Evolutionary conservation across 1,140 invertebrate species (phyloP), one percentile per base, ranked within the genome.

Genomic region (Ceratina japonica): DNA sequence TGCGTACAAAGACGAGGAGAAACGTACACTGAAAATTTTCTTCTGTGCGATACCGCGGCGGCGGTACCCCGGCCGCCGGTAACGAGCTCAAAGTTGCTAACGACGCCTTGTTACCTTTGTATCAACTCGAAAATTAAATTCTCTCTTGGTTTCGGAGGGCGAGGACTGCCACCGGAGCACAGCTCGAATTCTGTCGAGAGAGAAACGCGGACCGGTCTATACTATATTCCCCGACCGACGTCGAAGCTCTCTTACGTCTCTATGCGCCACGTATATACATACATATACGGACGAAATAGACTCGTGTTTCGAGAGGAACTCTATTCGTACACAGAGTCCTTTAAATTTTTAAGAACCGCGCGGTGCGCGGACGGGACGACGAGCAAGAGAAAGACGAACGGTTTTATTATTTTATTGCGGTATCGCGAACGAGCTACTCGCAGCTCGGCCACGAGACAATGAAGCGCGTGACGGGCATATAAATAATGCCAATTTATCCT

Each of bases 401-500:
- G 70, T 80, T 86, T 87, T 86, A 87, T 87, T 86, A 83, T 83
- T 86, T 86, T 86, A 84, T 83, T 87, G 79, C 77, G 27, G 66
- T 75, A 75, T 70, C 68, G 79, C 70, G 71, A 68, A 81, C 71
- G 63, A 82, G 76, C 80, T 86, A 81, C 79, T 80, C 75, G 15
- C 51, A n/a, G 81, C 75, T 69, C 75, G 70, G 69, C 63, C 74
- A 77, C 86, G 84, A 87, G 87, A 89, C 88, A 89, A 89, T 89
- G 85, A 87, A 85, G 81, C 85, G 68, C 84, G 87, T 87, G 89
- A 88, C 82, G 84, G 80, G 89, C 83, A 84, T 89, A 90, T 90
- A 89, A 89, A 89, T 90, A 88, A 89, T 81, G 81, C 80, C 87
- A 88, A 90, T 90, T 90, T 90, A 90, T 89, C 82, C 84, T 84